Evolutionary conservation across 2,797 vertebrate species (phyloP), one percentile per base, ranked within the genome.

Genomic region (Kryptolebias ocellatus): DNA sequence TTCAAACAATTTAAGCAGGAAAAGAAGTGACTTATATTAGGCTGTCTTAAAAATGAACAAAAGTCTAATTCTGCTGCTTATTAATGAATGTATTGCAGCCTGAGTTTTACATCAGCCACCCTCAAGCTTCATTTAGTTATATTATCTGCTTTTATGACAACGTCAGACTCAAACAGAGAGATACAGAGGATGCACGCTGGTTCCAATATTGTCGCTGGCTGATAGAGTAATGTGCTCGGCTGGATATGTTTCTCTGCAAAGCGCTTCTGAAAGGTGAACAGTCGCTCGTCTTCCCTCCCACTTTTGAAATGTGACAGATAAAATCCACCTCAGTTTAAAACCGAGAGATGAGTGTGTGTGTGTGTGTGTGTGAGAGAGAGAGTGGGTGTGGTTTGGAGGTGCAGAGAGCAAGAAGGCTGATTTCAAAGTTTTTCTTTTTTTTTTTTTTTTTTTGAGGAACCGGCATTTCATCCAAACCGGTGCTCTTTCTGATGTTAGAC

Each of bases 221-320:
- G 79, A 84, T 89, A 78, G 67, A 78, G 79, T 92, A 91, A 92
- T 91, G 78, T 89, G 89, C 88, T 86, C 80, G 15, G 85, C 79
- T 87, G 85, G 90, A 90, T 85, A 74, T 64, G 81, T 89, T 89
- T 88, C 84, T 76, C 67, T 66, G 79, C 83, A 84, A 88, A 88
- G 72, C 81, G 57, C 79, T 74, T 89, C 86, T 88, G 81, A 91
- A 91, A 93, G 92, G 88, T 93, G 91, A 92, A 87, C 88, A 84
- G 76, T 92, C 80, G 59, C 79, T 83, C 86, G 79, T 82, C 80
- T 85, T 78, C 83, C 88, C 83, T 86, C 64, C 65, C 68, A 89
- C 86, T 90, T 92, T 90, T 92, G 84, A 93, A 93, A 92, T 87
- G 72, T 62, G 80, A 66, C 83, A 85, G 92, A 94, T 92, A 93